Percentiles rank a stretch among this genome's conserved stretches.
phyloP scores from a whole-genome alignment of 2,797 vertebrate genomes.

The Cetoscarus ocellatus region DNA sequence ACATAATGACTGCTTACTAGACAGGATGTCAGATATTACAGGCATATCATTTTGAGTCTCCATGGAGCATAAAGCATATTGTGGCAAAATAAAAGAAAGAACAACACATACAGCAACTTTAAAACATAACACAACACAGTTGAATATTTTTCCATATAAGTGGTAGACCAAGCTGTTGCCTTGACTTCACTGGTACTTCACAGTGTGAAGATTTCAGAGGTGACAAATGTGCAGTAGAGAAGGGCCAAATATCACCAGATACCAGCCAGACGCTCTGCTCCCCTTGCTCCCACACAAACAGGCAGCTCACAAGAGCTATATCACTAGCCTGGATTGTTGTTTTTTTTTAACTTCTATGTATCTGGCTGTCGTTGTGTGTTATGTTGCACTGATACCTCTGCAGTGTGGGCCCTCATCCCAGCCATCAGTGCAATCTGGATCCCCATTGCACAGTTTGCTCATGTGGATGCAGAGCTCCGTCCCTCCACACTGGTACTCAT shows the following conservation, averaged over 20 bases:
- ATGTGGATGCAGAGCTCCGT: constrained; percentile 94
- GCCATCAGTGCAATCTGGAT: constrained; percentile 90
- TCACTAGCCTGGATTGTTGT: background rate
- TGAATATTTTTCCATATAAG: constrained; percentile 5
- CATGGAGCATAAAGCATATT: background rate
- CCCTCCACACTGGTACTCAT: constrained; percentile 94
- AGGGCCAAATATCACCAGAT: background rate
- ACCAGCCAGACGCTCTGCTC: background rate
- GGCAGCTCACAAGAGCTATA: background rate
- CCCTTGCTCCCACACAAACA: background rate
- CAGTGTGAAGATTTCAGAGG: background rate
- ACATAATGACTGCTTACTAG: background rate
- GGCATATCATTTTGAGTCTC: background rate
- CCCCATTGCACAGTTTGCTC: constrained; percentile 93
- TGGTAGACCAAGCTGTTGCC: constrained; percentile 12
- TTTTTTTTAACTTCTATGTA: background rate
- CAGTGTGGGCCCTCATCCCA: constrained; percentile 95
- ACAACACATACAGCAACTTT: background rate
- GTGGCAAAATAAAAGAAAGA: background rate
- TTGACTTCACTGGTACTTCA: constrained; percentile 15
- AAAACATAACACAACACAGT: background rate
- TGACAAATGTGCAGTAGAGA: constrained; percentile 1
- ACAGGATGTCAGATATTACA: background rate
- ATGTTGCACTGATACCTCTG: constrained; percentile 85
- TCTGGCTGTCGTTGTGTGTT: background rate